A percentile compares a stretch with the other conserved stretches of the same genome.
Evolutionary conservation across 2,113 vertebrate genomes (phyloP).

Genomic region (Chelonoidis abingdonii): DNA sequence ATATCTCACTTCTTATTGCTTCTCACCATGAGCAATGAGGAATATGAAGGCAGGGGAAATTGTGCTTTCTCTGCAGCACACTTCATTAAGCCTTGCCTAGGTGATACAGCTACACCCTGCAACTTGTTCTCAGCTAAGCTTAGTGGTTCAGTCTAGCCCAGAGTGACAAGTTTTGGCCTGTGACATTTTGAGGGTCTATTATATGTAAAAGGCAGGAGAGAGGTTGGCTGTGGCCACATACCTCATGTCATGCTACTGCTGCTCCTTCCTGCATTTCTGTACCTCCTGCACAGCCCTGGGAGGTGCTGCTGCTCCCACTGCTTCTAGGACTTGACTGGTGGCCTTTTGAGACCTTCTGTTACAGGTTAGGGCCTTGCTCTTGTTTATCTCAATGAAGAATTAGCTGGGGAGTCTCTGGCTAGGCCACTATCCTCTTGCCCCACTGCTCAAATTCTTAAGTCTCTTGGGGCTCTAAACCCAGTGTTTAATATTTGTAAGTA

Average conservation of each 20-base stretch:
- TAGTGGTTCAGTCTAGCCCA: not conserved
- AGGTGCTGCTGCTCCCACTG: not conserved
- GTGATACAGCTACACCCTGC: not conserved
- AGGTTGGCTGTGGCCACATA: not conserved
- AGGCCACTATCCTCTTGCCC: not conserved
- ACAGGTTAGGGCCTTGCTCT: fast-evolving
- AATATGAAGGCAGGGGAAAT: not conserved
- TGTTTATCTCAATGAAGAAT: not conserved
- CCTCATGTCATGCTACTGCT: not conserved
- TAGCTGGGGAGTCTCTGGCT: not conserved
- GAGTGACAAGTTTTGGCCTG: not conserved
- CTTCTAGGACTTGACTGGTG: fast-evolving
- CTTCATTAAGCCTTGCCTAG: not conserved
- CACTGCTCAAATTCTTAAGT: not conserved
- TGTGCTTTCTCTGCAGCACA: not conserved
- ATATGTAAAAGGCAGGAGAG: not conserved
- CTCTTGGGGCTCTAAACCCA: not conserved
- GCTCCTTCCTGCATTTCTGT: not conserved
- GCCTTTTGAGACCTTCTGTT: not conserved
- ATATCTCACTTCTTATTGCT: not conserved
- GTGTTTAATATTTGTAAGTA: not conserved
- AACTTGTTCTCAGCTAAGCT: not conserved
- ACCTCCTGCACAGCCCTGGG: not conserved
- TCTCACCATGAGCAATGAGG: not conserved
- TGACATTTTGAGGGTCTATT: not conserved